Percentiles rank a stretch among this genome's conserved stretches.
Conservation (phyloP, 2,888 invertebrate genomes). For the Spisula subtruncata region DNA sequence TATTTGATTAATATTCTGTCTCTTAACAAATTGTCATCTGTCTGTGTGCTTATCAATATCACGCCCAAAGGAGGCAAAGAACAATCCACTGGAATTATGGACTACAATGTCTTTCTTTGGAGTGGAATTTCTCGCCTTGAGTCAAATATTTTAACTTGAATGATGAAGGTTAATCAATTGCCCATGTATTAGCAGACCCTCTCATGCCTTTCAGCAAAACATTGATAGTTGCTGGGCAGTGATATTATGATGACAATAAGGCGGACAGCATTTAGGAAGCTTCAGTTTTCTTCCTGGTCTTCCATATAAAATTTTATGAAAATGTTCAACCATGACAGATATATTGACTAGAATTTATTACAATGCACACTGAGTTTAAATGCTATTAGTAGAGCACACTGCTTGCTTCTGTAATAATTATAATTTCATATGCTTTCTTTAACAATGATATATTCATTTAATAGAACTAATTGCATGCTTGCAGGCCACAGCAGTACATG, state of each 20-base stretch:
- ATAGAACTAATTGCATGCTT: conserved; percentile 10
- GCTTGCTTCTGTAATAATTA: background rate
- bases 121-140: too few relatives aligned
- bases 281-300: too few relatives aligned
- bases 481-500: background rate
- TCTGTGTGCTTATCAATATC: background rate
- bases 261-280: too few relatives aligned
- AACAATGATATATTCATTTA: background rate
- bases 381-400: background rate
- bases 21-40: background rate
- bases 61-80: too few relatives aligned
- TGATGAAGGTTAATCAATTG: too few relatives aligned
- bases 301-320: background rate
- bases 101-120: too few relatives aligned
- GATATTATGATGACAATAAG: background rate
- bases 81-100: too few relatives aligned
- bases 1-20: background rate
- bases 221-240: too few relatives aligned
- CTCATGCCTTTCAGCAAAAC: too few relatives aligned
- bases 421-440: background rate
- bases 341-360: background rate
- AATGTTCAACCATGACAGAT: background rate
- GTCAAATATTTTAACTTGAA: too few relatives aligned
- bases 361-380: background rate
- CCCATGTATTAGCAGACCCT: too few relatives aligned